Evolutionary conservation across 30 jellyfish, hydroid and myxozoan species (phyloP), one percentile per base, ranked within the genome.

Genomic region (Sanderia malayensis): DNA sequence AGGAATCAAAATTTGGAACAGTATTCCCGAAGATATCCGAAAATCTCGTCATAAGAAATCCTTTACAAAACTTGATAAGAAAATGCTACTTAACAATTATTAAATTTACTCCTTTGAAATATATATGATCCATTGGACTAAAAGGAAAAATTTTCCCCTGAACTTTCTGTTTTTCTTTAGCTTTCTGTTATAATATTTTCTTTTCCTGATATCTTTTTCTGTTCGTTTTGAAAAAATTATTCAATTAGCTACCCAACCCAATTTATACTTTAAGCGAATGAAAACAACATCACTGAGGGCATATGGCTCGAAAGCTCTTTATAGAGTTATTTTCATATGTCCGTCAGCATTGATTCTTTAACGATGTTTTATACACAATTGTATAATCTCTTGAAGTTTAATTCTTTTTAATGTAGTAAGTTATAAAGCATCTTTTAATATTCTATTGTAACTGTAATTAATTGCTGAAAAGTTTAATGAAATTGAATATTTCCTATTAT

Each of bases 291-390:
- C 57, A 62, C 53, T 62, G 74, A 62, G 55, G 74, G 74, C 53
- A 62, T 62, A 62, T 62, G 74, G 74, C 74, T 62, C 58, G 74
- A 62, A 62, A 62, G 74, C 74, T 29, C 74, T 24, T 23, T 62
- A 26, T 29, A 62, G 74, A 62, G 74, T 62, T 62, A 62, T 62
- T 62, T 62, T 62, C 74, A 62, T 62, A 62, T 62, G 74, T 62
- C 74, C 74, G 49, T 62, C 74, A 62, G 74, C 74, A 26, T 41
- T 62, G 22, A 17, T 62, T 62, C 58, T 62, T 62, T 23, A 62
- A 62, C 23, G 74, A 62, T 62, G 53, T 62, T 62, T 62, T 62
- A 62, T 62, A 29, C 46, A 23, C 46, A 62, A 62, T 62, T 62
- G 74, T 62, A 62, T 26, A n/a, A 11, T n/a, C 18, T 59, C 31